Evolutionary conservation across 2,888 invertebrate genomes (phyloP), one percentile per base, ranked within the genome.

Genomic region (Drosophila parthenogenetica): DNA sequence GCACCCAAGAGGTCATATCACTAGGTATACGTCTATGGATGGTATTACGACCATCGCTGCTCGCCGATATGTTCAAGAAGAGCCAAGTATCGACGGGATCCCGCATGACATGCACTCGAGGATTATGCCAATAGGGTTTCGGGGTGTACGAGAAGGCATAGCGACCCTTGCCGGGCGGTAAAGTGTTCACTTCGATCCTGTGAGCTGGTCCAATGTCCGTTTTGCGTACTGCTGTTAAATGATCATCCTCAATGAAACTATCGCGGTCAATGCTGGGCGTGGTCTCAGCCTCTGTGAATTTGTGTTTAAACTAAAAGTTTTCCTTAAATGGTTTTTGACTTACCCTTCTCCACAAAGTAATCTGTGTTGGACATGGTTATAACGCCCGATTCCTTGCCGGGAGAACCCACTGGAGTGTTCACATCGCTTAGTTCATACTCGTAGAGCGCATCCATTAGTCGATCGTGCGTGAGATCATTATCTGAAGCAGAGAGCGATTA

Each of bases 91-190:
- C 93, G 40, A 94, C 94, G 43, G 96, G 94, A 73, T 95, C 93
- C 88, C 95, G 93, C 89, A 95, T 94, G 79, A 97, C 94, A 93
- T 96, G 96, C 87, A 97, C 95, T 73, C 96, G 94, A 42, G 97
- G 97, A 85, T 95, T 94, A 90, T 95, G 94, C 95, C 95, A 95
- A 53, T 95, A 95, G 35, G 97, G 96, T 77, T 95, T 94, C 37
- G 97, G 98, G 78, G 97, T 95, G 62, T 97, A 94, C 87, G 97
- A 97, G 93, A 97, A 98, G 62, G 97, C 97, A 91, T 97, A 98
- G 32, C 97, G 97, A 29, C 97, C 98, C 16, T 97, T 97, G 81
- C 96, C 93, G 13, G 97, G 97, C 13, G 97, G 96, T 76, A 97
- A 93, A 0, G 95, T 95, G 49, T 94, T 95, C 0, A 94, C 93